Evolutionary conservation across 2,888 invertebrate species (phyloP), one percentile per base, ranked within the genome.

Genomic region (Alcis repandata): DNA sequence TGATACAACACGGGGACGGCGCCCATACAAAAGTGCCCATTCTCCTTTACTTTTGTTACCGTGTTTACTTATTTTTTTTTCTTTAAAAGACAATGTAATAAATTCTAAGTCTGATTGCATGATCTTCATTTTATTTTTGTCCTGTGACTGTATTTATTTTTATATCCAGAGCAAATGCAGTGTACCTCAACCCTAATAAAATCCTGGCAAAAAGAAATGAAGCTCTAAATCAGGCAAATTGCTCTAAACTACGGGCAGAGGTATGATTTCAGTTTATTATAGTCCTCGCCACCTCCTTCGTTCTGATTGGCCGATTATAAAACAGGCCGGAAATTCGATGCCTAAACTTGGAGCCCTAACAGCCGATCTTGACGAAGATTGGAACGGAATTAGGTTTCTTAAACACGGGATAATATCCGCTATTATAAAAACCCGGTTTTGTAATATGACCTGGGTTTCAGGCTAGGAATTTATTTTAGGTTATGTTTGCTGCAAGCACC

Each of bases 201-300:
- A 67, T 56, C 53, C 56, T 7, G 61, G 66, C 64, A 62, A 41
- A 33, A 51, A 36, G n/a, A 65, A 73, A 71, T 68, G 63, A 69
- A 70, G 66, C 66, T 66, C 60, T 73, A 73, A 70, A 73, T 73
- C 70, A 73, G 59, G 66, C 15, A 68, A 73, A 73, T 71, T 68
- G 67, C 71, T 54, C 22, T n/a, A 70, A 71, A 66, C 58, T 57
- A 60, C 48, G 38, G 41, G 9, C 51, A 32, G 38, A 64, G 62
- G 56, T 68, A 70, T 71, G 69, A 68, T 73, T 73, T 70, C 43
- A 63, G 62, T 75, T 74, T 75, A 80, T 79, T 76, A 77, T 68
- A 68, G 79, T 73, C 59, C 58, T 77, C 73, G 59, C 56, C 69
- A 64, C 67, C 64, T 62, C 56, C 69, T 74, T 72, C 66, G 63